A percentile compares a stretch with the other conserved stretches of the same genome.
Evolutionary conservation across 2,113 vertebrate genomes (phyloP).

Genomic region (Eurypyga helias): DNA sequence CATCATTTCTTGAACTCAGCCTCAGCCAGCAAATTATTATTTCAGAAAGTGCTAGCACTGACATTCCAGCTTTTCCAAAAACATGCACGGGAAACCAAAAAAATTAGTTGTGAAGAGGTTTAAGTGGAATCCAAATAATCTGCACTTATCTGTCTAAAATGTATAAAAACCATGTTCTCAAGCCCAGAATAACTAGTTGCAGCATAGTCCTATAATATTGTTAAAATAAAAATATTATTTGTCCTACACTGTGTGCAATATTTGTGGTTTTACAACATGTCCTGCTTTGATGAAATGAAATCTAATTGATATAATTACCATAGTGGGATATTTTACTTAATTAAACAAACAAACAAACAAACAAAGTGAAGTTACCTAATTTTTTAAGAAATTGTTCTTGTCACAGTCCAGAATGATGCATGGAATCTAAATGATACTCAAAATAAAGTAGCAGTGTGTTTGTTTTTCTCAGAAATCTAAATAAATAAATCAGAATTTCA

Average conservation of each 20-base stretch:
- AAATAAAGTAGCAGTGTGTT: neutral
- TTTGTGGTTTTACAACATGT: neutral
- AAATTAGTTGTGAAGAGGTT: neutral
- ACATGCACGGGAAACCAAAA: neutral
- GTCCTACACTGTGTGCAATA: neutral
- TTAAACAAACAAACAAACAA: neutral
- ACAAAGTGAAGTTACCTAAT: neutral
- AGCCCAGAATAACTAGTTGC: neutral
- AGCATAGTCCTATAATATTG: neutral
- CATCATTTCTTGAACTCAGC: neutral
- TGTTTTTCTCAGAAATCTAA: neutral
- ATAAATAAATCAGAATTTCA: neutral
- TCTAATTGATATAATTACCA: neutral
- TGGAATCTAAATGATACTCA: neutral
- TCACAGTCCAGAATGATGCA: neutral
- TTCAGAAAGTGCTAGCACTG: neutral
- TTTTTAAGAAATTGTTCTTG: neutral
- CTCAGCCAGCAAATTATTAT: neutral
- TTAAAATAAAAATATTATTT: neutral
- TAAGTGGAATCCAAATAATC: neutral
- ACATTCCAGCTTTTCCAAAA: neutral
- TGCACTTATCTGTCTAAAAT: neutral
- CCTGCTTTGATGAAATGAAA: neutral
- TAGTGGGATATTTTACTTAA: neutral
- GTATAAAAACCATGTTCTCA: neutral